Evolutionary conservation across 2,888 invertebrate genomes (phyloP).

Genomic region (Oxycera nigricornis): DNA sequence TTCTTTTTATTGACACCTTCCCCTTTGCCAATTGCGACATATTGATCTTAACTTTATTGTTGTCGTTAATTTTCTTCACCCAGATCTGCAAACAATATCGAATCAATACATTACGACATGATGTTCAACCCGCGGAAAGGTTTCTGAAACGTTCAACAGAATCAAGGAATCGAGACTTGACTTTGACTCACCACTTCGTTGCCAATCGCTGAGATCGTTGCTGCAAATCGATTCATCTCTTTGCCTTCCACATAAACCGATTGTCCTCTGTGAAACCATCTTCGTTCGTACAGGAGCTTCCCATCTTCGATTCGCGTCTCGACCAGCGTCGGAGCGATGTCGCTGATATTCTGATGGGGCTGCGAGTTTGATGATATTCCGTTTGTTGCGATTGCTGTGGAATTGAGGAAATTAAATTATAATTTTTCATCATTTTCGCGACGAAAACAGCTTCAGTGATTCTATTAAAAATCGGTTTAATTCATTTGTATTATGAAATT

Average conservation of each 20-base stretch:
- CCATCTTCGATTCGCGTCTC: constrained; percentile 95
- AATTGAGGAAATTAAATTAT: neutral
- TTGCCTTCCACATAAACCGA: constrained; percentile 90
- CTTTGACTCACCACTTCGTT: constrained; percentile 80
- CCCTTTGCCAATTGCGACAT: constrained; percentile 85
- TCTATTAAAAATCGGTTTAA: too few species aligned
- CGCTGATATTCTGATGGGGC: constrained; percentile 57
- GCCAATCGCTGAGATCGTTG: constrained; percentile 89
- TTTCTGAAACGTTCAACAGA: neutral
- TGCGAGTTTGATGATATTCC: constrained; percentile 52
- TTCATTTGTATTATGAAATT: neutral
- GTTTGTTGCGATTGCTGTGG: constrained; percentile 62
- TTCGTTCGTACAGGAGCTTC: constrained; percentile 88
- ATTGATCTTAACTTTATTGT: constrained; percentile 82
- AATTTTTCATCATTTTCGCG: neutral
- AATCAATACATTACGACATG: neutral
- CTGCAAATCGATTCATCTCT: constrained; percentile 84
- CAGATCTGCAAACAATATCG: constrained; percentile 70
- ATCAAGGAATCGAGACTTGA: neutral
- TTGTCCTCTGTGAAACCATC: constrained; percentile 96
- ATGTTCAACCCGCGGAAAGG: neutral
- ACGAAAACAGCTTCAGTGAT: too few species aligned
- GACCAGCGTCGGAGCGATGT: constrained; percentile 64
- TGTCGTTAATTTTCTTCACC: constrained; percentile 83
- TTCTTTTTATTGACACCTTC: constrained; percentile 84